Evolutionary conservation across 2,888 invertebrate genomes (phyloP), one percentile per base, ranked within the genome.

Genomic region (Acleris literana): DNA sequence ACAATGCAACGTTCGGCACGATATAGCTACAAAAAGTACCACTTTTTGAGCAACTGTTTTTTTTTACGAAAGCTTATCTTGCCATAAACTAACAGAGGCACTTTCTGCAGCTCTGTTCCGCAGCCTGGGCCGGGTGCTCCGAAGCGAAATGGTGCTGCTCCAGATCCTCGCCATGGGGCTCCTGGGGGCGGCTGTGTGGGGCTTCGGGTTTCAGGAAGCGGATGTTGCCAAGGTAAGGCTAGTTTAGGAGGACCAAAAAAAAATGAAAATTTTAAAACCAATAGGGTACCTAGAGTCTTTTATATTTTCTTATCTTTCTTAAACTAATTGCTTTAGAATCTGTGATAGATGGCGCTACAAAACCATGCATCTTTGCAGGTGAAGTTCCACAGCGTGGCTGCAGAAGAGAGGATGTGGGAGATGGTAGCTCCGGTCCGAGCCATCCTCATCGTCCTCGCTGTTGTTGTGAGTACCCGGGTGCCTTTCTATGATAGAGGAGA

Each of bases 201-300:
- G 66, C 57, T 66, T 62, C 25, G 66, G 56, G 9, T 5, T 11
- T 5, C 17, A 57, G 16, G 56, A 62, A 22, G 46, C 52, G 1
- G 66, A 52, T 4, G 52, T 66, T 43, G 56, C 55, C 6, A 62
- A 57, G 66, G 66, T 66, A 58, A n/a, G 29, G 17, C 11, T 9
- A 46, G 25, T 25, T 43, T 39, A 11, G 33, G 0, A 9, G 9
- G 3, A 3, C 25, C 33, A 9, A 3, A 1, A 33, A 0, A 33
- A 0, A 1, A 25, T 6, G 6, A 25, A 25, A 25, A 25, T 5
- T 25, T 25, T 4, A 22, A 22, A 5, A 25, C 6, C 6, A 0
- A 25, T 25, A 1, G 25, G 25, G 25, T 5, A 25, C 5, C 25
- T 20, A 20, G 20, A 20, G 20, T 20, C 20, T 2, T n/a, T n/a